These are phyloP conservation scores for Monomorium pharaonis DNA, from an alignment of 1,140 invertebrate species.

Conservation along the genomic window DNA sequence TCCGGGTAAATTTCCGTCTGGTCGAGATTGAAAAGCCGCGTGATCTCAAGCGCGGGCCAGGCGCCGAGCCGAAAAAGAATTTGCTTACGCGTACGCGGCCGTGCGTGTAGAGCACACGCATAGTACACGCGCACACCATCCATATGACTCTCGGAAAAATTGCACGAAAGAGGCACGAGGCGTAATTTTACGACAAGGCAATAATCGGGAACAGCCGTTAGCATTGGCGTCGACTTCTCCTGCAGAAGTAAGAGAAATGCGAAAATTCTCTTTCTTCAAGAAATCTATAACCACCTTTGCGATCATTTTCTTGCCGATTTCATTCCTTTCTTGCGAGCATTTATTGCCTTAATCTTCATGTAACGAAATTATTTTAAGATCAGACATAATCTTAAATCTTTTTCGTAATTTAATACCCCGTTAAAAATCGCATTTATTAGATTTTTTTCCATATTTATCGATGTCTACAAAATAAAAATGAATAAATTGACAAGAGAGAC, in stretches of 20 bases:
- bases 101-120: neutral
- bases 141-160: slow-evolving; percentile 9
- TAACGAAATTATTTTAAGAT: neutral
- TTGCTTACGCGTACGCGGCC: neutral
- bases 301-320: neutral
- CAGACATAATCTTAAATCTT: neutral
- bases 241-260: neutral
- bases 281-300: neutral
- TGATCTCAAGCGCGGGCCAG: neutral
- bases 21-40: slow-evolving; percentile 13
- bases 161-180: neutral
- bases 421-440: neutral
- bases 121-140: neutral
- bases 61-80: neutral
- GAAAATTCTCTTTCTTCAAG: neutral
- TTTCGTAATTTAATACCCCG: neutral
- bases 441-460: neutral
- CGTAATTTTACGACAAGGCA: slow-evolving; percentile 32
- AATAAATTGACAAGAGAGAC: neutral
- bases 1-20: slow-evolving; percentile 7
- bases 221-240: neutral
- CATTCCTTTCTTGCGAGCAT: neutral
- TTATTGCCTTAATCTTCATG: too few species aligned
- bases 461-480: neutral
- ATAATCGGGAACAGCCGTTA: neutral